phyloP scores from a whole-genome alignment of 1,140 invertebrate species.

The Drosophila rhopaloa region DNA sequence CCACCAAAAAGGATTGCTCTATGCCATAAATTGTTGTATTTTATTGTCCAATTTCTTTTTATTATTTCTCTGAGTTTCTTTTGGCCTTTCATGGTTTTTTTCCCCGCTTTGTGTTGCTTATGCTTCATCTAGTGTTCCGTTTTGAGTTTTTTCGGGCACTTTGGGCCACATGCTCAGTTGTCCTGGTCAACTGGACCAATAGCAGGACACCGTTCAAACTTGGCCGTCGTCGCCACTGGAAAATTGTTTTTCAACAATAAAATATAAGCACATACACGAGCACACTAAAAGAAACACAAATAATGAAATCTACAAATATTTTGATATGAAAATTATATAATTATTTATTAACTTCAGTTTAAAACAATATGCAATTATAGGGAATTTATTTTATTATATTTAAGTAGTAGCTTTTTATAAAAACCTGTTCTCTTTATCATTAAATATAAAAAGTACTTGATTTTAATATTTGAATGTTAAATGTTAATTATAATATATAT shows the following conservation, averaged over 20 bases:
- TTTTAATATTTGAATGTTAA: neutral
- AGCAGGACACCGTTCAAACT: conserved; percentile 37
- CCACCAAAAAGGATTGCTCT: conserved; percentile 78
- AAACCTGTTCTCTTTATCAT: too few relatives aligned
- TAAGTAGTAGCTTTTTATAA: too few relatives aligned
- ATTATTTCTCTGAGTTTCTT: conserved; percentile 77
- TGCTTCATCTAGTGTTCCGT: conserved; percentile 75
- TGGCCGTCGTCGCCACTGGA: conserved; percentile 63
- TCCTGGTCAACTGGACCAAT: conserved; percentile 51
- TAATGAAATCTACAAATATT: neutral
- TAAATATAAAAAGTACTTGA: too few relatives aligned
- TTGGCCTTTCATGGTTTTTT: conserved; percentile 57
- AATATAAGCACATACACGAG: conserved; percentile 37
- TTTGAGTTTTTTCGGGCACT: conserved; percentile 54
- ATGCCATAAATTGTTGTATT: conserved; percentile 81
- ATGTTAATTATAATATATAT: neutral
- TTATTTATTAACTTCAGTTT: too few relatives aligned
- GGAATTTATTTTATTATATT: too few relatives aligned
- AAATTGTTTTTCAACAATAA: conserved; percentile 76
- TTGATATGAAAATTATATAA: too few relatives aligned
- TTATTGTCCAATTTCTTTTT: conserved; percentile 83
- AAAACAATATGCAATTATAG: too few relatives aligned
- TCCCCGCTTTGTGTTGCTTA: conserved; percentile 63
- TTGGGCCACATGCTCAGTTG: conserved; percentile 74
- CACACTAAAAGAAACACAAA: neutral